These are phyloP conservation scores for Saturnia pavonia DNA, from an alignment of 2,888 invertebrate genomes.

Conservation along the genomic window DNA sequence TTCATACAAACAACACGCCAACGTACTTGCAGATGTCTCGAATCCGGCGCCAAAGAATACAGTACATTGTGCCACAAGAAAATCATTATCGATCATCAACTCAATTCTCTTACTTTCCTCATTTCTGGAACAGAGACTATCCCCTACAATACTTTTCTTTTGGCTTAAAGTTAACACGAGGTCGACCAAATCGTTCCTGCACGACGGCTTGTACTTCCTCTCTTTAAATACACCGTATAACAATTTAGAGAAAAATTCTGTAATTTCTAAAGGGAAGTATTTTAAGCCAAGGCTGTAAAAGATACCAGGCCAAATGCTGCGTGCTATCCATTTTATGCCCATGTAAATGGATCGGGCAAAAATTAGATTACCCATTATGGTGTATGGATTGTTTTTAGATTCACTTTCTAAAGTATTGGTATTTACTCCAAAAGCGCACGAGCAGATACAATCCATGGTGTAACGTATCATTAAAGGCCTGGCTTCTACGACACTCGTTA, in stretches of 20 bases:
- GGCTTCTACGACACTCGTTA: slow-evolving; percentile 18
- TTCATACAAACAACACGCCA: slow-evolving; percentile 30
- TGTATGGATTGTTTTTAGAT: slow-evolving; percentile 12
- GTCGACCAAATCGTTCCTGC: slow-evolving; percentile 36
- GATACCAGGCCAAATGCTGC: slow-evolving; percentile 21
- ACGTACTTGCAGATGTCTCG: slow-evolving; percentile 33
- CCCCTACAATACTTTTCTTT: slow-evolving; percentile 37
- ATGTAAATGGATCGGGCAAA: slow-evolving; percentile 9
- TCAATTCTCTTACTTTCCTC: slow-evolving; percentile 27
- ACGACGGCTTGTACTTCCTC: slow-evolving; percentile 28
- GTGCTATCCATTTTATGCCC: slow-evolving; percentile 15
- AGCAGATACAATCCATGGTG: slow-evolving; percentile 29
- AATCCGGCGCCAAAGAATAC: slow-evolving; percentile 36
- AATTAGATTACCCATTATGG: slow-evolving; percentile 14
- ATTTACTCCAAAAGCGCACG: slow-evolving; percentile 25
- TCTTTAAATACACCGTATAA: slow-evolving; percentile 27
- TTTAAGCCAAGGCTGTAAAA: slow-evolving; percentile 19
- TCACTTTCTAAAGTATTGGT: slow-evolving; percentile 15
- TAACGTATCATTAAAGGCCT: slow-evolving; percentile 12
- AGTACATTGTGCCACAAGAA: slow-evolving; percentile 35
- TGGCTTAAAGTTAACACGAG: slow-evolving; percentile 31
- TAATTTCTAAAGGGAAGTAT: slow-evolving; percentile 15
- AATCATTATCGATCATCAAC: slow-evolving; percentile 27
- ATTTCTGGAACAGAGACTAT: slow-evolving; percentile 35
- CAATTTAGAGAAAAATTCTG: slow-evolving; percentile 27